A percentile compares a stretch with the other conserved stretches of the same genome.
Evolutionary conservation across 2,888 invertebrate species (phyloP).

Genomic region (Eristalinus sepulchralis): DNA sequence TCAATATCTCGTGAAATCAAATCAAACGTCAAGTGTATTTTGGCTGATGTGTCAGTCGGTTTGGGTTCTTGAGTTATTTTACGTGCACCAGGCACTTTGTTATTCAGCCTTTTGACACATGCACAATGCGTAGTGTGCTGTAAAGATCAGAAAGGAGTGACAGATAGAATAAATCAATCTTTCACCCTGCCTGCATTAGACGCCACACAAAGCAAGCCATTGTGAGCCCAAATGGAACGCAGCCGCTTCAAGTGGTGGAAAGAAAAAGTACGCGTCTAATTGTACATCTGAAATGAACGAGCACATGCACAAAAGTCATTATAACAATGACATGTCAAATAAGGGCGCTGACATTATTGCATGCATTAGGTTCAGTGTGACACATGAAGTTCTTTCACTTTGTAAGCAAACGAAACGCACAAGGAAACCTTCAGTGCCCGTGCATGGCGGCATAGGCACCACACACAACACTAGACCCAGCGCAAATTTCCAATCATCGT

Average conservation of each 20-base stretch:
- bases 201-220: constrained; percentile 5
- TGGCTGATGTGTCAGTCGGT: neutral
- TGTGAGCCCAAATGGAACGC: constrained; percentile 1
- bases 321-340: constrained; percentile 53
- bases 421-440: constrained; percentile 23
- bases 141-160: neutral
- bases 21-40: neutral
- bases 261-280: neutral
- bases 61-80: no score
- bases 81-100: neutral
- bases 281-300: neutral
- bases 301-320: constrained; percentile 8
- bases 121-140: neutral
- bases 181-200: neutral
- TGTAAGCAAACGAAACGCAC: constrained; percentile 44
- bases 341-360: constrained; percentile 52
- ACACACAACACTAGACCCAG: neutral
- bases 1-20: neutral
- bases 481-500: constrained; percentile 62
- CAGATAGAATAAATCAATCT: neutral
- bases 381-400: constrained; percentile 45
- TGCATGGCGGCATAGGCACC: neutral
- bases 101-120: neutral
- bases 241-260: constrained; percentile 1
- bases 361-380: constrained; percentile 23